Percentiles rank a stretch among this genome's conserved stretches.
Conservation (phyloP, 2,797 vertebrate genomes). For the Coranthus polyacanthus region DNA sequence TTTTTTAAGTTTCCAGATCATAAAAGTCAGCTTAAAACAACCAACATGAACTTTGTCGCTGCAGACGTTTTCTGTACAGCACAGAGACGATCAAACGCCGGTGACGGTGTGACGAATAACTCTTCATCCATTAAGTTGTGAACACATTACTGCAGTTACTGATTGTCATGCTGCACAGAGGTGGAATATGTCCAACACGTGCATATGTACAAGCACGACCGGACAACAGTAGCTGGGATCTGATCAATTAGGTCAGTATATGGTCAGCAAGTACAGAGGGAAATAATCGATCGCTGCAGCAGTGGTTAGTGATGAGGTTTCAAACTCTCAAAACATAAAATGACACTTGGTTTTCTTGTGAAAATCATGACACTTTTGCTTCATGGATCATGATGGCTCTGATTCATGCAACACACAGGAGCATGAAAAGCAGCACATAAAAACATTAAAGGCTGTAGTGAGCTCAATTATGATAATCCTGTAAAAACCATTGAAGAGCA, state of each 20-base stretch:
- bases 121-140: constrained; percentile 38
- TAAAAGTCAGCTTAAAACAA: no score
- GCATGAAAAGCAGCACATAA: constrained; percentile 3
- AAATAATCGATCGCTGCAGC: constrained; percentile 20
- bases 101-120: constrained; percentile 42
- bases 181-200: constrained; percentile 17
- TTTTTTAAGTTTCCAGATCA: no score
- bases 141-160: constrained; percentile 21
- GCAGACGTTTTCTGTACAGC: background rate
- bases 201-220: constrained; percentile 17
- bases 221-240: constrained; percentile 26
- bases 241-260: constrained; percentile 48
- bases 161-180: constrained; percentile 28
- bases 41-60: no score
- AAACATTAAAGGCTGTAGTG: background rate
- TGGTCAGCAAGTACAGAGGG: constrained; percentile 34
- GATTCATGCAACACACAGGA: background rate
- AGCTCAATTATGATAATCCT: constrained; percentile 30
- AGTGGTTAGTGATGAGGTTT: constrained; percentile 17
- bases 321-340: constrained; percentile 8
- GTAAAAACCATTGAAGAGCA: constrained; percentile 14
- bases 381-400: constrained; percentile 4
- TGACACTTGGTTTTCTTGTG: background rate
- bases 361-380: background rate
- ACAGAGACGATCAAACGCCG: constrained; percentile 11